Conservation (phyloP, 1,140 invertebrate species). For the Pogonus chalceus region DNA sequence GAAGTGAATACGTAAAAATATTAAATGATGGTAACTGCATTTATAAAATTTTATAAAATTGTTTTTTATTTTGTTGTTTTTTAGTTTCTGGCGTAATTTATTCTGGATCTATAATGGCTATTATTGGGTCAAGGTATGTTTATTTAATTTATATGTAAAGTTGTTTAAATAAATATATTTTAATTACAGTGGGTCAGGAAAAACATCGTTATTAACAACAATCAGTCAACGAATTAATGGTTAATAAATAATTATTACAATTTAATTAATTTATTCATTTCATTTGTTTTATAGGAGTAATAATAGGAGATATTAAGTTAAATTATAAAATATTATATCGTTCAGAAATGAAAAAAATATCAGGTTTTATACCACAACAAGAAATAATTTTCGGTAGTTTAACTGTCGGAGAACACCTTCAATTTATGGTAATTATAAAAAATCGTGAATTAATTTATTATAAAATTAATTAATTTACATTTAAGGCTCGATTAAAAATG, state of each 20-base stretch:
- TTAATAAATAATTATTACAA: slow-evolving; percentile 14
- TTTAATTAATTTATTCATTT: slow-evolving; percentile 6
- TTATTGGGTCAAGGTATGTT: slow-evolving; percentile 40
- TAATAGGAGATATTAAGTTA: slow-evolving; percentile 52
- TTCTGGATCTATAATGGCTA: slow-evolving; percentile 34
- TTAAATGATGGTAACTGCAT: neutral
- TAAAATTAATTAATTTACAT: slow-evolving; percentile 16
- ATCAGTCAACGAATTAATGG: slow-evolving; percentile 55
- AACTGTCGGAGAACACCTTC: slow-evolving; percentile 60
- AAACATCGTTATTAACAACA: slow-evolving; percentile 58
- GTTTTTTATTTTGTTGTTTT: slow-evolving; percentile 5
- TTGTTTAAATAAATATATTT: slow-evolving; percentile 11
- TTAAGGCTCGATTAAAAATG: slow-evolving; percentile 47
- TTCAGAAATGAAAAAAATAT: slow-evolving; percentile 53
- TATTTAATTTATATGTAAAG: slow-evolving; percentile 14
- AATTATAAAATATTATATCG: slow-evolving; percentile 52
- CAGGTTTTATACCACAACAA: slow-evolving; percentile 62
- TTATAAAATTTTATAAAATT: neutral
- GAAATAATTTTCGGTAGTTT: slow-evolving; percentile 57
- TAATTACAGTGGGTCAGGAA: slow-evolving; percentile 53
- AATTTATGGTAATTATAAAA: slow-evolving; percentile 54
- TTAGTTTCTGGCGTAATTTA: slow-evolving; percentile 34
- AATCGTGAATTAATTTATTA: slow-evolving; percentile 9
- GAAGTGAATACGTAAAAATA: neutral
- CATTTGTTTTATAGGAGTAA: slow-evolving; percentile 31